phyloP scores from a whole-genome alignment of 2,113 vertebrate genomes.

The Mus musculus region GRCm39 chr10:57521501-57522000 shows the following conservation, averaged over 20 bases:
- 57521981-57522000: not conserved
- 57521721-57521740: slow-evolving; percentile 15
- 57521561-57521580: not conserved
- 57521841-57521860: not conserved
- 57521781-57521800: not conserved
- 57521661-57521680: slow-evolving; percentile 59
- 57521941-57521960: not conserved
- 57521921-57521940: slow-evolving; percentile 59
- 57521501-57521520: slow-evolving; percentile 56
- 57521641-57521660: slow-evolving; percentile 11
- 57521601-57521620: slow-evolving; percentile 38
- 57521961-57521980: not conserved
- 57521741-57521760: not conserved
- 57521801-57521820: slow-evolving; percentile 21
- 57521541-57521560: slow-evolving; percentile 17
- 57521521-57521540: slow-evolving; percentile 36
- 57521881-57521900: slow-evolving; percentile 23
- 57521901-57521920: slow-evolving; percentile 71
- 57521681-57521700: slow-evolving; percentile 22
- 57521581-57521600: not conserved
- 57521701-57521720: slow-evolving; percentile 42
- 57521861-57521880: slow-evolving; percentile 21
- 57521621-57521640: slow-evolving; percentile 55
- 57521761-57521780: slow-evolving; percentile 46
- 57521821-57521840: slow-evolving; percentile 22